Conservation (phyloP, 2,888 invertebrate genomes). For the Herminia tarsipennalis region DNA sequence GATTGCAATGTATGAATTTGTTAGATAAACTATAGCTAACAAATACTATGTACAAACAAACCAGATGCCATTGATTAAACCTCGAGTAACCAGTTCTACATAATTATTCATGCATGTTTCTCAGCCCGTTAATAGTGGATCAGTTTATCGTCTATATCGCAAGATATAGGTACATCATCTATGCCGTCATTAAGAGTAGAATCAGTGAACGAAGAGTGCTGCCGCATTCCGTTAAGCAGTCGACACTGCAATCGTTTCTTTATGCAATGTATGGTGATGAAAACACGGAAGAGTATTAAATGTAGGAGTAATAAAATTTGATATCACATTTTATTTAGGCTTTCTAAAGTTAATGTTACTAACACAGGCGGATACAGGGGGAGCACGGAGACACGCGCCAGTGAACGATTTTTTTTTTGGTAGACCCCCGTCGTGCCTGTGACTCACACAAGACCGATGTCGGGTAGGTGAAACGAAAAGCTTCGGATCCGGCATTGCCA, state of each 20-base stretch:
- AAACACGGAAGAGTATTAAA: constrained; percentile 25
- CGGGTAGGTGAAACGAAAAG: too few species aligned
- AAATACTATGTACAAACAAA: not conserved
- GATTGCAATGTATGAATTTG: too few species aligned
- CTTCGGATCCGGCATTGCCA: too few species aligned
- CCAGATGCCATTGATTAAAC: constrained; percentile 12
- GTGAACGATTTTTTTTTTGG: too few species aligned
- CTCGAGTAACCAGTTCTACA: constrained; percentile 14
- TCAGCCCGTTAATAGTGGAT: constrained; percentile 32
- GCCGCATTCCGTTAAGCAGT: constrained; percentile 48
- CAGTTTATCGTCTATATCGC: constrained; percentile 45
- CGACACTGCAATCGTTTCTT: constrained; percentile 27
- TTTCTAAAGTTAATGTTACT: too few species aligned
- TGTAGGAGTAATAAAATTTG: constrained; percentile 2
- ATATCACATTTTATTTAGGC: constrained; percentile 14
- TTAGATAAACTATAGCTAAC: too few species aligned
- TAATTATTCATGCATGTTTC: constrained; percentile 35
- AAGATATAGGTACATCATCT: constrained; percentile 47
- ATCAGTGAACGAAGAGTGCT: constrained; percentile 31
- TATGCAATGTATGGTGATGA: constrained; percentile 36
- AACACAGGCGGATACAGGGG: too few species aligned
- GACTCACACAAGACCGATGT: too few species aligned
- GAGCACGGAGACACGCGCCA: too few species aligned
- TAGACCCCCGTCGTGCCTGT: too few species aligned
- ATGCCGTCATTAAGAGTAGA: constrained; percentile 47